Evolutionary conservation across 2,797 vertebrate species (phyloP).

Genomic region (Gambusia yucatana): DNA sequence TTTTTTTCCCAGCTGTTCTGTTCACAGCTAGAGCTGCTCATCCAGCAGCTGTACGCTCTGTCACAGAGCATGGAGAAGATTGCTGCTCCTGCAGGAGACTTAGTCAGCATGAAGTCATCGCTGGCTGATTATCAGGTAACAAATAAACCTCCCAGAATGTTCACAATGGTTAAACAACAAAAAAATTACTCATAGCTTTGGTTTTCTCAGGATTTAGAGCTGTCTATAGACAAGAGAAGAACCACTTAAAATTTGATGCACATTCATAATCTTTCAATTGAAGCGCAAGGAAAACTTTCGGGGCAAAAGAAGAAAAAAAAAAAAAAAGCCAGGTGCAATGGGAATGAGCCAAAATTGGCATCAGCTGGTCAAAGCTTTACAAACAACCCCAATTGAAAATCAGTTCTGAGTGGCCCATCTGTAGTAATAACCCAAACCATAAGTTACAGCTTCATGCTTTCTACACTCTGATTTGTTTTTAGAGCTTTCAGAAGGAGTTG

Average conservation of each 20-base stretch:
- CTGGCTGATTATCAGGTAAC: conserved; percentile 88
- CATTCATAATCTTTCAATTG: background rate
- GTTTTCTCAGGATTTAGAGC: background rate
- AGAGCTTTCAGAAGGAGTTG: conserved; percentile 90
- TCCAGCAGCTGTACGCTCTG: conserved; percentile 84
- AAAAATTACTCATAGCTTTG: background rate
- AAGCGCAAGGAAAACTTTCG: too few relatives aligned
- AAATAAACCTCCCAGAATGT: background rate
- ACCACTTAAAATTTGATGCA: background rate
- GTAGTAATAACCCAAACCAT: background rate
- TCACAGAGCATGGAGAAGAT: conserved; percentile 78
- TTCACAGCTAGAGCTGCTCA: conserved; percentile 88
- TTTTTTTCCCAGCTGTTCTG: conserved; percentile 84
- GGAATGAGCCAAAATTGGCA: too few relatives aligned
- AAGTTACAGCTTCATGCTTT: background rate
- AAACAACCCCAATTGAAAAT: background rate
- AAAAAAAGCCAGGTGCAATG: too few relatives aligned
- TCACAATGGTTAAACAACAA: background rate
- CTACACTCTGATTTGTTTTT: conserved; percentile 7
- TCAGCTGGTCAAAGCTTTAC: too few relatives aligned
- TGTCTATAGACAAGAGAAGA: background rate
- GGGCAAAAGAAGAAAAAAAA: too few relatives aligned
- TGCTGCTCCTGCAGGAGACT: conserved; percentile 66
- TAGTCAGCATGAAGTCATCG: conserved; percentile 78
- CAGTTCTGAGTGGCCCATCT: background rate